phyloP scores from a whole-genome alignment of 2,113 vertebrate species.

The Myrmecobius fasciatus region DNA sequence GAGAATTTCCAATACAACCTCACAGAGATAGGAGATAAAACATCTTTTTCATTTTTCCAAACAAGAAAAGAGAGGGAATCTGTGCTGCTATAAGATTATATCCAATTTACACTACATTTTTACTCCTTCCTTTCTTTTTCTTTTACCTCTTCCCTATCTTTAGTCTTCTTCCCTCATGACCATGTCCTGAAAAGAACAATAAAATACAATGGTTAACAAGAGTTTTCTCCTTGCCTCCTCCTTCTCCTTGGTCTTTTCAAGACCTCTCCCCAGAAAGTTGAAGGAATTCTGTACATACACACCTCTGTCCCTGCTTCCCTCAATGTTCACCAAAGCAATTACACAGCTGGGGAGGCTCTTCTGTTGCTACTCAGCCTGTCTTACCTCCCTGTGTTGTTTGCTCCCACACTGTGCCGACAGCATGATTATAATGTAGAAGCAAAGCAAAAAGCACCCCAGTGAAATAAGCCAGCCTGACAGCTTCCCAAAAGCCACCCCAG shows the following conservation, averaged over 20 bases:
- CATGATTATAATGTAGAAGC: background rate
- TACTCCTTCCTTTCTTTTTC: background rate
- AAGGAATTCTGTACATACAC: background rate
- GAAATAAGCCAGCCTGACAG: slow-evolving; percentile 1
- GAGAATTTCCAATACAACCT: background rate
- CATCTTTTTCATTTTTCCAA: background rate
- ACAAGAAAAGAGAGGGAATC: background rate
- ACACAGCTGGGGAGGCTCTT: background rate
- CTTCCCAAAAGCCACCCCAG: background rate
- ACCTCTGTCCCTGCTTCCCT: background rate
- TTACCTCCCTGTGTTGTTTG: slow-evolving; percentile 36
- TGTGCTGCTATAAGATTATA: background rate
- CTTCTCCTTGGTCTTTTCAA: background rate
- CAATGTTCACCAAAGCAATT: slow-evolving; percentile 16
- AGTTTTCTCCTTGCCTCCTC: background rate
- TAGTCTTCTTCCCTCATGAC: background rate
- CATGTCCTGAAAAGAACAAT: background rate
- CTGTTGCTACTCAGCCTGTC: slow-evolving; percentile 12
- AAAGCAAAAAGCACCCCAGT: background rate
- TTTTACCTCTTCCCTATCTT: background rate
- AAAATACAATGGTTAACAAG: background rate
- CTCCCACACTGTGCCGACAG: slow-evolving; percentile 34
- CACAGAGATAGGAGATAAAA: background rate
- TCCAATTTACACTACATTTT: background rate
- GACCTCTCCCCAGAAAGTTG: background rate